Evolutionary conservation across 2,888 invertebrate species (phyloP).

Genomic region (Caenorhabditis macrosperma): DNA sequence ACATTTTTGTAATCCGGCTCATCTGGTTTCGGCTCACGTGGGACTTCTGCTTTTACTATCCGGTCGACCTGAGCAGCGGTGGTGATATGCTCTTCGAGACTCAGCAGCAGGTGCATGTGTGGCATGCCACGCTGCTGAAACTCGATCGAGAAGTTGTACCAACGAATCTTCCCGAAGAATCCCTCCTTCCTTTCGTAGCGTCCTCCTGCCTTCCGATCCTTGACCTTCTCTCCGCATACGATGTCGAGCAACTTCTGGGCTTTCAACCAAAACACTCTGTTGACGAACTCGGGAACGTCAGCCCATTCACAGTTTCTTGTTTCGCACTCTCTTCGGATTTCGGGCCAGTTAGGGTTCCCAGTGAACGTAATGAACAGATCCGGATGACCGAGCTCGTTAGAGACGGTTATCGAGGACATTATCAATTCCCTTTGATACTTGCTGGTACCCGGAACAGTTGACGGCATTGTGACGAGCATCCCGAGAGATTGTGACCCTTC

Average conservation of each 20-base stretch:
- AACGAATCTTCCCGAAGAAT: conserved; percentile 15
- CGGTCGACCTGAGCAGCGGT: conserved; percentile 18
- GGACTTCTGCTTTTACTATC: conserved; percentile 8
- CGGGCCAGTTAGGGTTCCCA: conserved; percentile 15
- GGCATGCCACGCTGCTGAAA: conserved; percentile 46
- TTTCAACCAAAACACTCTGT: neutral
- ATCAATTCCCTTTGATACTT: conserved; percentile 20
- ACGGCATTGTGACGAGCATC: neutral
- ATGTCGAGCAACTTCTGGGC: conserved; percentile 6
- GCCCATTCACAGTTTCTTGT: neutral
- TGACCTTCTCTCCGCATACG: neutral
- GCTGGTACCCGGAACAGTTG: neutral
- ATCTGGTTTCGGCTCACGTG: neutral
- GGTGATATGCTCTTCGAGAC: conserved; percentile 1
- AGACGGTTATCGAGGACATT: conserved; percentile 4
- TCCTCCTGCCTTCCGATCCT: too few species aligned
- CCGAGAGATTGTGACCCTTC: neutral
- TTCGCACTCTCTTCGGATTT: conserved; percentile 8
- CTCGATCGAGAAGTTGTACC: conserved; percentile 28
- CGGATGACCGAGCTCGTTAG: conserved; percentile 13
- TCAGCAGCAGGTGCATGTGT: conserved; percentile 21
- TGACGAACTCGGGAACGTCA: conserved; percentile 29
- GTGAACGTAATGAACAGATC: conserved; percentile 34
- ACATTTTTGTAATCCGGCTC: conserved; percentile 2
- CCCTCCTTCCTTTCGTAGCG: neutral